Base-by-base conservation (phyloP, 2,797 vertebrate genomes). In the Choloepus didactylus region DNA sequence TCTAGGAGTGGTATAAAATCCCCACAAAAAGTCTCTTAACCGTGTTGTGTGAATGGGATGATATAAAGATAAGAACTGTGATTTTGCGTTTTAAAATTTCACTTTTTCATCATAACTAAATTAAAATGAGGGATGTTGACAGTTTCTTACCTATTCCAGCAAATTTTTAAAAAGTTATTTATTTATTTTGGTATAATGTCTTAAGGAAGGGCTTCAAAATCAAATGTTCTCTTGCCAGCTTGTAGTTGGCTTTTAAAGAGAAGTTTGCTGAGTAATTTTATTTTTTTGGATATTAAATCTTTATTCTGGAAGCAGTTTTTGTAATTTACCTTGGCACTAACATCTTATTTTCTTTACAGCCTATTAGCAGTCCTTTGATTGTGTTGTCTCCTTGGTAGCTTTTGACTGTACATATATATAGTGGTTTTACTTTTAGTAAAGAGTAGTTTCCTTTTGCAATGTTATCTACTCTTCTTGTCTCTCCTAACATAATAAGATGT, bases 261-360 rank as follows among this genome's bases (percentile, higher is more conserved):
- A 92, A 67, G 87, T 93, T 87, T 84, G 51, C 69, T 69, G 64
- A 79, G 59, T 79, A 77, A 85, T 93, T 87, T 89, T 89, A 29
- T 85, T 76, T 59, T 44, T 15, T 95, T 86, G 10, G n/a, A 5
- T 76, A 69, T 69, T 82, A 88, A 64, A 70, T 81, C 77, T 91
- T 90, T 25, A 44, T 92, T 94, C 19, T 89, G 56, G 38, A 93
- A 91, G 38, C 60, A 91, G 12, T 85, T 18, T 80, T 83, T 80
- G 23, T 91, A 93, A 83, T 87, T 94, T 89, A 54, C 15, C 5
- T 89, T 0, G 87, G 41, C 81, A 21, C 27, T 92, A 92, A 84
- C 23, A 72, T 94, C 41, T 86, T 82, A 29, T 49, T 95, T 66
- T 41, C 35, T 49, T 95, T 51, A 82, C 15, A 41, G 70, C 15